Base-by-base conservation (phyloP, 2,888 invertebrate genomes). In the Euspilapteryx auroguttella region DNA sequence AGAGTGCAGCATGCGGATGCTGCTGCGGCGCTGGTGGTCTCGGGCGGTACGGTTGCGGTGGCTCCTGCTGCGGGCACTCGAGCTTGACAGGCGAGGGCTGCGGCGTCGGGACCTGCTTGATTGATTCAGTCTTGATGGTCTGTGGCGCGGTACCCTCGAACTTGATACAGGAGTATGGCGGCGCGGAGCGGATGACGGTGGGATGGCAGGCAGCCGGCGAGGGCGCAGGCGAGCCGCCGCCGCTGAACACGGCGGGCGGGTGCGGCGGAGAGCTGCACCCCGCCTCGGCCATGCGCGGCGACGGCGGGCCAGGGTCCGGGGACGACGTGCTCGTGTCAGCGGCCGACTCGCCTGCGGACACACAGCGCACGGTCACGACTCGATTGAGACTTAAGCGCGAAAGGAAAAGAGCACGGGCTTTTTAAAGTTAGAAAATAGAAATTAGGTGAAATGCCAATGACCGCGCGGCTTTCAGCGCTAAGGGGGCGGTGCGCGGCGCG, bases 251-350 rank as follows among this genome's bases (percentile, higher is more conserved):
- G 50, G 64, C 77, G 54, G 65, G 79, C 68, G 58, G 79, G 65
- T 61, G 79, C 69, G 65, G 80, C 73, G 62, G 80, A 78, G 75
- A 63, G 77, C 55, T 81, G 79, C 59, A 81, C 68, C 81, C 78
- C 61, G 81, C 78, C 68, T 79, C 80, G 55, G 83, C 81, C 80
- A 85, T 83, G 76, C 85, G 85, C 61, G 90, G 90, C 58, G 91
- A 91, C 64, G 87, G 82, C 59, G 90, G 89, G 64, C 87, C 86
- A 47, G 88, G 82, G 79, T 92, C 92, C 65, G 91, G 91, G 59
- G 92, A 93, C 62, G 92, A 91, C 62, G 91, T 91, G 68, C 89
- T 91, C 63, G 92, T 91, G 78, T 93, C 93, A 64, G 91, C 91
- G 78, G 91, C 87, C 64, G 91, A 92, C 81, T 92, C 93, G 79